Evolutionary conservation across 2,797 vertebrate species (phyloP), one percentile per base, ranked within the genome.

Genomic region (Carduelis carduelis): DNA sequence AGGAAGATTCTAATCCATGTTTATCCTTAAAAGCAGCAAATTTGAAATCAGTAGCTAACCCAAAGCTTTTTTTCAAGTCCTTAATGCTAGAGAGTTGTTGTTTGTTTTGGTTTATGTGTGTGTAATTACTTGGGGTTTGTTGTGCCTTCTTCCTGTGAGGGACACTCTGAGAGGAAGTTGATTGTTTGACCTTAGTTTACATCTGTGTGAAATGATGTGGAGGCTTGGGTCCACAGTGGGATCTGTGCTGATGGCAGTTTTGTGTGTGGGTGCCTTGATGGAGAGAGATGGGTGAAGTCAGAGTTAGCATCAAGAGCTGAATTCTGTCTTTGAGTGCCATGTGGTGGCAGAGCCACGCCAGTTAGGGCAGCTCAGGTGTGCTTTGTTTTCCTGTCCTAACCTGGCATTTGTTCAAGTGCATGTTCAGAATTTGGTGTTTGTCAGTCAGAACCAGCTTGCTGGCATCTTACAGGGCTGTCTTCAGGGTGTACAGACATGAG

Each of bases 251-350:
- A 3, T 28, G 32, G 32, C 32, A 49, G 20, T 39, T 78, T 8
- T 19, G 2, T 4, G 5, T 8, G 23, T 0, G 0, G 10, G 8
- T 23, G 59, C 6, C 46, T 35, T 12, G 64, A 10, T 60, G 60
- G 37, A 9, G 75, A 35, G 60, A 43, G 28, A 8, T 20, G 8
- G 55, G 10, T 43, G 7, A 35, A 39, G 37, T 52, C 7, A 14
- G n/a, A 47, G 28, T 56, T 32, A 12, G 27, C 3, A 1, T 60
- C 19, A 16, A 6, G 66, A 66, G 2, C 49, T 50, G 44, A n/a
- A 8, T 70, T 69, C 11, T 18, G 22, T 41, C 13, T n/a, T 18
- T 15, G 28, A 43, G n/a, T 11, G 3, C 53, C 2, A 1, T 7
- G 3, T 11, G 26, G 53, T 63, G 53, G 11, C 17, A 30, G 53